Base-by-base conservation (phyloP, 2,113 vertebrate species). In the Murina feae region DNA sequence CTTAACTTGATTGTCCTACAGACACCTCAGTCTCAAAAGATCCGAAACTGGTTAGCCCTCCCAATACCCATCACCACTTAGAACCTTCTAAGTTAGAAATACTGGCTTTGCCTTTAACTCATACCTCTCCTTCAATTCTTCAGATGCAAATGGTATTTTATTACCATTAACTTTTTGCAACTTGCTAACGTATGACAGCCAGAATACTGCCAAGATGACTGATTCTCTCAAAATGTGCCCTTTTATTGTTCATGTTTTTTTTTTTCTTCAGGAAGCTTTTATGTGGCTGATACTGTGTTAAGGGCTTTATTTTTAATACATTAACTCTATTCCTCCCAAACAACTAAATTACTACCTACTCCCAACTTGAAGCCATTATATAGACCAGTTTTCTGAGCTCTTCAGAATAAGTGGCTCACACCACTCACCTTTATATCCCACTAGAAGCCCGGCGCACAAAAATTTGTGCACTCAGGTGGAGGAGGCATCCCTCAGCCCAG, bases 1-100 rank as follows among this genome's bases (percentile, higher is more conserved):
- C 66, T 86, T 93, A 81, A 37, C 55, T 85, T 71, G 14, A 87
- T 72, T 51, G 66, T 69, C 78, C 44, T 49, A 63, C 35, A 87
- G 55, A 68, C 35, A 79, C 16, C 49, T 81, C 13, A 20, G 86
- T 80, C 23, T 85, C 65, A 68, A 44, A 97, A 92, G 39, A 72
- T 76, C 68, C 42, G 85, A 96, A 95, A 93, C 25, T 81, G 16
- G 5, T 47, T 71, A 79, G 30, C 13, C 8, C 71, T 93, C 88
- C 65, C 58, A 92, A 74, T 66, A 25, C 66, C 80, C 30, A 63
- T 85, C 68, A 94, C 44, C 47, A 82, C 51, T 76, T 51, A 84
- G 35, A 91, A 49, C 25, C n/a, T 91, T 95, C 30, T 78, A 86
- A 25, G 85, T 92, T 87, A 79, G n/a, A 93, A 93, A 91, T 82